phyloP scores from a whole-genome alignment of 2,113 vertebrate species.

The Anguilla rostrata region DNA sequence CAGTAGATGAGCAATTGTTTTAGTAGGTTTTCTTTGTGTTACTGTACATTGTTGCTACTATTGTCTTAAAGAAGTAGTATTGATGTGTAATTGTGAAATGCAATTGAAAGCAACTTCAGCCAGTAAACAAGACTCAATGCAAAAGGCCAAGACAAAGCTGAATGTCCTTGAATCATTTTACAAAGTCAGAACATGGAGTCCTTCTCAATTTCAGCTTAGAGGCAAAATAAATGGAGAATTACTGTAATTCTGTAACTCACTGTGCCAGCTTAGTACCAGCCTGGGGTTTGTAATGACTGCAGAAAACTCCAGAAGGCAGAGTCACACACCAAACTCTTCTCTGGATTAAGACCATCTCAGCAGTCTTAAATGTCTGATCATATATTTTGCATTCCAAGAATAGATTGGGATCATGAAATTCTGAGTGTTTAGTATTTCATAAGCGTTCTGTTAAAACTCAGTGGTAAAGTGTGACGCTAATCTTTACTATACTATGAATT shows the following conservation, averaged over 20 bases:
- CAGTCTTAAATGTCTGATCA: too few relatives aligned
- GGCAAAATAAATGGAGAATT: slow-evolving; percentile 37
- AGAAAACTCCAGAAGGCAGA: slow-evolving; percentile 34
- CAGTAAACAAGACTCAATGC: not conserved
- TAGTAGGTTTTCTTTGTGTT: too few relatives aligned
- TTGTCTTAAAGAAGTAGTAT: too few relatives aligned
- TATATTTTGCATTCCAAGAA: not conserved
- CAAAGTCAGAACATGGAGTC: slow-evolving; percentile 56
- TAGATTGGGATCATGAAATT: not conserved
- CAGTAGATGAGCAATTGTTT: too few relatives aligned
- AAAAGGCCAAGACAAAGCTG: not conserved
- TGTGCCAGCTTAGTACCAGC: not conserved
- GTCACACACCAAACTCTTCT: slow-evolving; percentile 12
- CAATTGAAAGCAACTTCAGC: not conserved
- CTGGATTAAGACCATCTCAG: not conserved
- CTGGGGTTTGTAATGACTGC: slow-evolving; percentile 33
- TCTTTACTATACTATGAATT: too few relatives aligned
- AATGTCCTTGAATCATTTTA: slow-evolving; percentile 19
- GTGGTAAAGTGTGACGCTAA: too few relatives aligned
- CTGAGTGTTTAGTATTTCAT: not conserved
- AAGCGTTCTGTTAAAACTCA: not conserved
- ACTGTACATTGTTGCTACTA: too few relatives aligned
- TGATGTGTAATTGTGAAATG: too few relatives aligned
- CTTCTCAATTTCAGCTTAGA: slow-evolving; percentile 43
- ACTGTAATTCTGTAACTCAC: slow-evolving; percentile 65